These are phyloP conservation scores for Peromyscus nudipes DNA, from an alignment of 2,797 vertebrate species.

Conservation along the genomic window DNA sequence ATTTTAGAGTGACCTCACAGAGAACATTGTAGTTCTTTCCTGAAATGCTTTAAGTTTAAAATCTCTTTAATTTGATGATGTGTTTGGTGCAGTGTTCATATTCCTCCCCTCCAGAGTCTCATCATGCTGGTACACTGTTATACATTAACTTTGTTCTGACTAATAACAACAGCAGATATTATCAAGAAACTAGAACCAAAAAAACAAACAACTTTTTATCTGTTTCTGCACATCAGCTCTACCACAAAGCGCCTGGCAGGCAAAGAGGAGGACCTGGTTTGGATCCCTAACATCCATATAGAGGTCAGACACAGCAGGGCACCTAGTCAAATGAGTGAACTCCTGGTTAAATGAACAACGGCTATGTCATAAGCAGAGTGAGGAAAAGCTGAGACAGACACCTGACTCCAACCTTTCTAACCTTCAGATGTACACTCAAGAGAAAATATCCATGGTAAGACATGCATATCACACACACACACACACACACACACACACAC, in stretches of 20 bases:
- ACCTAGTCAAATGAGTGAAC: neutral
- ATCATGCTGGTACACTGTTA: neutral
- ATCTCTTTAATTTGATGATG: neutral
- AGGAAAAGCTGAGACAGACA: neutral
- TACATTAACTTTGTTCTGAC: neutral
- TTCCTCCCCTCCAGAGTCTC: neutral
- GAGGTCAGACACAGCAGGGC: neutral
- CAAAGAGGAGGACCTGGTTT: neutral
- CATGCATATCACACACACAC: neutral
- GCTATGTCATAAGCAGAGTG: neutral
- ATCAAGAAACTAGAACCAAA: neutral
- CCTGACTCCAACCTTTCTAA: neutral
- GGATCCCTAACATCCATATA: neutral
- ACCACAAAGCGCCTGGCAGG: too few species aligned
- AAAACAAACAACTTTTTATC: neutral
- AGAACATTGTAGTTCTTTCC: neutral
- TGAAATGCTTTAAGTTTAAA: neutral
- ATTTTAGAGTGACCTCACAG: neutral
- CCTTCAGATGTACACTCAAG: neutral
- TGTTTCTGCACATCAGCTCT: neutral
- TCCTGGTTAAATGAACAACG: neutral
- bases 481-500: too few species aligned
- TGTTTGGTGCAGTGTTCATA: neutral
- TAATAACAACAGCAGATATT: neutral
- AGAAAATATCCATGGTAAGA: neutral